Evolutionary conservation across 2,113 vertebrate genomes (phyloP).

Genomic region (Heloderma charlesbogerti): DNA sequence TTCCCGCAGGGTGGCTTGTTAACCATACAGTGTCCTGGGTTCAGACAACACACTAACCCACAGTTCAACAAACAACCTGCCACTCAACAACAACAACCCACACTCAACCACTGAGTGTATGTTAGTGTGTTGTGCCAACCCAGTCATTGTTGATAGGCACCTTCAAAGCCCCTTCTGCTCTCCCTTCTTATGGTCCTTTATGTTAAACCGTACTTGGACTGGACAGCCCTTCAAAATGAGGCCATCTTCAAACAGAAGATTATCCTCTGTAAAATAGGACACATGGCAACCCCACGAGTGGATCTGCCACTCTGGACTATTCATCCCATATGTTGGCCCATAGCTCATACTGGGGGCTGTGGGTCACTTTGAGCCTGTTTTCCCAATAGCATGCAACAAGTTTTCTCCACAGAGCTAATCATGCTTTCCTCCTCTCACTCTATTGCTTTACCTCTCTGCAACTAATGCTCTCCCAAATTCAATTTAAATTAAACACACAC

Average conservation of each 20-base stretch:
- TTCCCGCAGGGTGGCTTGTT: no score
- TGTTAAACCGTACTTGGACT: not conserved
- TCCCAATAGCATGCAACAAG: not conserved
- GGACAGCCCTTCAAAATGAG: not conserved
- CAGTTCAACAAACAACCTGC: no score
- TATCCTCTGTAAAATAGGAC: no score
- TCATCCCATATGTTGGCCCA: not conserved
- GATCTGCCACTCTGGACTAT: not conserved
- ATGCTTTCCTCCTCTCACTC: not conserved
- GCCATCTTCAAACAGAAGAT: not conserved
- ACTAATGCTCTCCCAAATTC: constrained; percentile 17
- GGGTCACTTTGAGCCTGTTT: not conserved
- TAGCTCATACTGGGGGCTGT: not conserved
- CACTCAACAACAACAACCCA: no score
- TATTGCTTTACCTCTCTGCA: not conserved
- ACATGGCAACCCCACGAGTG: not conserved
- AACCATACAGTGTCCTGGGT: no score
- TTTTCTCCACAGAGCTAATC: constrained; percentile 1
- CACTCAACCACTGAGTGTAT: no score
- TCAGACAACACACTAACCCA: no score
- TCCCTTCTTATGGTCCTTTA: not conserved
- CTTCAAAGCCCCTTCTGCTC: not conserved
- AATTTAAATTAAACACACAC: constrained; percentile 28
- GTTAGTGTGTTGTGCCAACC: no score
- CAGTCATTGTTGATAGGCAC: not conserved